Percentiles rank a stretch among this genome's conserved stretches.
Conservation (phyloP, 2,888 invertebrate genomes). For the Cantharis rufa region DNA sequence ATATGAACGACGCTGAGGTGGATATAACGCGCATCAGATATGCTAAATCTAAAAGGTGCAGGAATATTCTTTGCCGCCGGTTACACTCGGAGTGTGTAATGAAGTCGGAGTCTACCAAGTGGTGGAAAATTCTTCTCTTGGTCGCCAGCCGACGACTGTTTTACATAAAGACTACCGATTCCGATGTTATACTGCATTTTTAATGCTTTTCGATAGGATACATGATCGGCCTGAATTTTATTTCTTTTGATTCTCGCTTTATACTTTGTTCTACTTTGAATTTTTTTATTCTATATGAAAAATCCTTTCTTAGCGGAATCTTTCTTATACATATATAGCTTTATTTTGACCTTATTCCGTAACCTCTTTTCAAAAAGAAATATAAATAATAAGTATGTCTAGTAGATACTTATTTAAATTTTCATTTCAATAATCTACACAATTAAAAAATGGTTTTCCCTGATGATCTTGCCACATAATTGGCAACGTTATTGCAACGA, state of each 20-base stretch:
- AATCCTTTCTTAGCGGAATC: constrained; percentile 5
- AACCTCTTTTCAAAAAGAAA: not conserved
- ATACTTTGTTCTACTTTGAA: constrained; percentile 21
- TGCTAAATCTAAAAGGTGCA: constrained; percentile 43
- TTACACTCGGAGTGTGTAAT: constrained; percentile 34
- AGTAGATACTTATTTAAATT: not conserved
- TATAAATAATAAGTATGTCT: not conserved
- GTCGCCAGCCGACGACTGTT: constrained; percentile 34
- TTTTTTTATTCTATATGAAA: constrained; percentile 19
- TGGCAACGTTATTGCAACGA: not conserved
- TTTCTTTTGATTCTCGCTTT: constrained; percentile 34
- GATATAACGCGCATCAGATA: constrained; percentile 41
- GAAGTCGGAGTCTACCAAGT: constrained; percentile 37
- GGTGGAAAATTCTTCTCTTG: constrained; percentile 32
- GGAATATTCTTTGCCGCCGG: constrained; percentile 40
- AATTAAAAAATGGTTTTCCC: not conserved
- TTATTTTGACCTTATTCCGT: not conserved
- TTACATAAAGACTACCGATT: constrained; percentile 38
- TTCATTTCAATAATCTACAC: not conserved
- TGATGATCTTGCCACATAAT: not conserved
- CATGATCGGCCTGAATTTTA: constrained; percentile 37
- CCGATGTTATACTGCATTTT: constrained; percentile 33
- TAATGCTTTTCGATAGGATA: constrained; percentile 36
- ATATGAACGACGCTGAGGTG: constrained; percentile 38
- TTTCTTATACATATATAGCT: not conserved